A percentile compares a stretch with the other conserved stretches of the same genome.
Evolutionary conservation across 2,797 vertebrate genomes (phyloP).

Genomic region (Sebastes taczanowskii): DNA sequence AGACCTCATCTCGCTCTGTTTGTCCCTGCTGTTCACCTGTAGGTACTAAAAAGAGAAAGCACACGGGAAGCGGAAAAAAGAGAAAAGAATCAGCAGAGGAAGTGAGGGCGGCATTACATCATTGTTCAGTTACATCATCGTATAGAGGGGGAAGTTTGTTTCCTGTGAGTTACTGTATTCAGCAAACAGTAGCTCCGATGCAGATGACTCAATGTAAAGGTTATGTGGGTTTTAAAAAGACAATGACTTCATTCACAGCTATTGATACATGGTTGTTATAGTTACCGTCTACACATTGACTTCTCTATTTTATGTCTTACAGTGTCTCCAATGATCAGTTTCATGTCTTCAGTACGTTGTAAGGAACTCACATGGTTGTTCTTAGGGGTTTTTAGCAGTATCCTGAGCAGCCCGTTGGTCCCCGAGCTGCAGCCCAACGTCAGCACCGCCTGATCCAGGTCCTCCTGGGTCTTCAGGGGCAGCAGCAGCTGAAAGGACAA

Average conservation of each 20-base stretch:
- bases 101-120: conserved; percentile 33
- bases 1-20: conserved; percentile 91
- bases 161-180: background rate
- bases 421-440: conserved; percentile 83
- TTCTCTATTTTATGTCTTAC: background rate
- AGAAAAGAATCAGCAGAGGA: conserved; percentile 12
- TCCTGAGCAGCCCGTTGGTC: conserved; percentile 86
- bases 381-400: conserved; percentile 89
- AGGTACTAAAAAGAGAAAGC: conserved; percentile 77
- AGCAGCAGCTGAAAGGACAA: conserved; percentile 82
- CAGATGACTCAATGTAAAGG: background rate
- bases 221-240: background rate
- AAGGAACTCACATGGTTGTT: conserved; percentile 86
- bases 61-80: conserved; percentile 16
- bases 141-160: background rate
- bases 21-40: conserved; percentile 89
- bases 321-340: background rate
- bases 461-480: conserved; percentile 91
- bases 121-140: conserved; percentile 24
- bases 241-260: background rate
- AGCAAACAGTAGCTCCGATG: background rate
- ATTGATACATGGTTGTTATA: background rate
- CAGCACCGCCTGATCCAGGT: conserved; percentile 89
- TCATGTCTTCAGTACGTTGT: background rate
- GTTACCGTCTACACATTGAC: background rate